Evolutionary conservation across 2,113 vertebrate species (phyloP).

Genomic region (Eleginops maclovinus): DNA sequence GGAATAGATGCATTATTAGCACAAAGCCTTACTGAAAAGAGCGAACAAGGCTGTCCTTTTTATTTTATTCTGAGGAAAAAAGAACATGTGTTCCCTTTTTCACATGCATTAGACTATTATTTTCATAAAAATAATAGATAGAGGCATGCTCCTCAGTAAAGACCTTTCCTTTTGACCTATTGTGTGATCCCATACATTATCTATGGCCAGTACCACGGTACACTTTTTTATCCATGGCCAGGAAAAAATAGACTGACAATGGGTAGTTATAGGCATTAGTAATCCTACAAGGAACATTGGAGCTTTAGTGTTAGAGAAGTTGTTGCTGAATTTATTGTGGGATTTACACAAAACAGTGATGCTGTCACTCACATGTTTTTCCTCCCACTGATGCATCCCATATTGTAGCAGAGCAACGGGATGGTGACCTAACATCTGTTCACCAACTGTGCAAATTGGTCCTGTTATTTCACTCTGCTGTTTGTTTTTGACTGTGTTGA

Average conservation of each 20-base stretch:
- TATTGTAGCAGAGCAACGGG: constrained; percentile 28
- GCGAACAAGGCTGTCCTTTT: background rate
- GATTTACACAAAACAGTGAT: constrained; percentile 3
- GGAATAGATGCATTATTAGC: constrained; percentile 4
- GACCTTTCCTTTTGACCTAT: too few relatives aligned
- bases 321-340: constrained; percentile 6
- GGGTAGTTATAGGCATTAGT: background rate
- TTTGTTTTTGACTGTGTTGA: constrained; percentile 23
- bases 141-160: background rate
- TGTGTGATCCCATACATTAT: background rate
- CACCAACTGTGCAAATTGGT: constrained; percentile 66
- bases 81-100: background rate
- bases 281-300: background rate
- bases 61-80: background rate
- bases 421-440: constrained; percentile 70
- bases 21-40: background rate
- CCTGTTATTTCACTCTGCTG: constrained; percentile 25
- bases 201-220: too few relatives aligned
- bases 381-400: constrained; percentile 20
- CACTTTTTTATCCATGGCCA: background rate
- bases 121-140: background rate
- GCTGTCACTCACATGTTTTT: constrained; percentile 28
- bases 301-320: background rate
- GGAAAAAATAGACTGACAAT: background rate
- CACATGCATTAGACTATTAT: background rate